A percentile compares a stretch with the other conserved stretches of the same genome.
Conservation (phyloP, 2,797 vertebrate species). For the Rhynchonycteris naso region DNA sequence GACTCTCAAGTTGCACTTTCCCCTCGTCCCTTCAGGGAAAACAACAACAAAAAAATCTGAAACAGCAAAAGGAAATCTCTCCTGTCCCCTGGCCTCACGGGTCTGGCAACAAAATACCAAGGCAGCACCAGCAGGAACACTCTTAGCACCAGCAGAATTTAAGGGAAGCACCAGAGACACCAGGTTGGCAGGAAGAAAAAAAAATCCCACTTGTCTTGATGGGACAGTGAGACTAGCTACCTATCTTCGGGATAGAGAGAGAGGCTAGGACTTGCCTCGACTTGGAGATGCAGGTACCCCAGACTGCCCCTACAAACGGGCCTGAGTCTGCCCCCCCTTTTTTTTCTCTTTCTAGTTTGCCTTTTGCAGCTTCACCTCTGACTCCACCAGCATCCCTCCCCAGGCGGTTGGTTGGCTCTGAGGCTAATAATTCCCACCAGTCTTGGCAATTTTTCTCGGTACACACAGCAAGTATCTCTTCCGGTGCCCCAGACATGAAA, state of each 20-base stretch:
- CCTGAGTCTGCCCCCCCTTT: neutral
- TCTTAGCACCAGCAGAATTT: constrained; percentile 83
- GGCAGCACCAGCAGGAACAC: constrained; percentile 81
- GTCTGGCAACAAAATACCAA: constrained; percentile 74
- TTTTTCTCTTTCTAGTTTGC: constrained; percentile 21
- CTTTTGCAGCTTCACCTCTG: constrained; percentile 35
- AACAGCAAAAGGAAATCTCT: constrained; percentile 85
- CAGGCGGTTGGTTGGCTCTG: neutral
- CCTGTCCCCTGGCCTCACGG: constrained; percentile 74
- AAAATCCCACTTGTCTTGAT: constrained; percentile 32
- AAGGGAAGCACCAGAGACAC: constrained; percentile 84
- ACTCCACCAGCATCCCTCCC: constrained; percentile 40
- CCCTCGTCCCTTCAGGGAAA: constrained; percentile 78
- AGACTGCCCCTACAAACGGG: neutral
- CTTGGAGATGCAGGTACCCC: neutral
- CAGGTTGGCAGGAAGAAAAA: constrained; percentile 53
- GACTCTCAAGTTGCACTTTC: constrained; percentile 78
- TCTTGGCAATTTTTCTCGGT: constrained; percentile 60
- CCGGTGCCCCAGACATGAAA: constrained; percentile 77
- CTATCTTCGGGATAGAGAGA: neutral
- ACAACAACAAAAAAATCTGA: constrained; percentile 72
- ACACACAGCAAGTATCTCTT: constrained; percentile 74
- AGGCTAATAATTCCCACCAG: constrained; percentile 63
- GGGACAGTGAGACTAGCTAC: neutral
- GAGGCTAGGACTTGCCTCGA: neutral